phyloP scores from a whole-genome alignment of 2,888 invertebrate genomes.

The Anaspis maculata region DNA sequence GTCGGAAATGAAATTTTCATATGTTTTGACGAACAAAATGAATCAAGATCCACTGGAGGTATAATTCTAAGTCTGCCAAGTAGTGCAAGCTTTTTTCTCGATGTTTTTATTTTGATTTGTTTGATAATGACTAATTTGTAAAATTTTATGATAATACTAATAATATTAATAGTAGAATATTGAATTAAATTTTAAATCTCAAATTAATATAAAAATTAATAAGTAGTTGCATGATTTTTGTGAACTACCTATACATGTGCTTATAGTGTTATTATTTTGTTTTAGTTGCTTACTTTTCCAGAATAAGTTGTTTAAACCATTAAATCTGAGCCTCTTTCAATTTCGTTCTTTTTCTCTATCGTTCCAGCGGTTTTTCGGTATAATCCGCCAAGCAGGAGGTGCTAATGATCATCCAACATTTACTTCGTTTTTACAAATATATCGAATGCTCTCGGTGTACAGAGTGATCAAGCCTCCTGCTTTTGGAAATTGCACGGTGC shows the following conservation, averaged over 20 bases:
- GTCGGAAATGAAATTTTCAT: neutral
- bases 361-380: slow-evolving; percentile 1
- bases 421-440: neutral
- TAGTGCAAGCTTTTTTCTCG: neutral
- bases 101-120: neutral
- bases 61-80: neutral
- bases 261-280: no score
- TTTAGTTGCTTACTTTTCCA: neutral
- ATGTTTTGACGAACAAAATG: slow-evolving; percentile 2
- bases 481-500: neutral
- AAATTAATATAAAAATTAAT: no score
- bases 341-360: no score
- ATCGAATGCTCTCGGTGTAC: neutral
- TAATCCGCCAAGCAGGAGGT: slow-evolving; percentile 1
- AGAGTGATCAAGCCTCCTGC: neutral
- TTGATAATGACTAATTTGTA: no score
- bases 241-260: neutral
- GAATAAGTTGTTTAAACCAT: no score
- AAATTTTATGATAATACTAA: no score
- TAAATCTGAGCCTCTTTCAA: no score
- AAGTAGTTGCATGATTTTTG: no score
- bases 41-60: slow-evolving; percentile 1
- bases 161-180: no score
- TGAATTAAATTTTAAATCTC: no score
- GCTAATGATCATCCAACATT: slow-evolving; percentile 1